Conservation (phyloP, 2,113 vertebrate genomes). For the Baryphthengus martii region DNA sequence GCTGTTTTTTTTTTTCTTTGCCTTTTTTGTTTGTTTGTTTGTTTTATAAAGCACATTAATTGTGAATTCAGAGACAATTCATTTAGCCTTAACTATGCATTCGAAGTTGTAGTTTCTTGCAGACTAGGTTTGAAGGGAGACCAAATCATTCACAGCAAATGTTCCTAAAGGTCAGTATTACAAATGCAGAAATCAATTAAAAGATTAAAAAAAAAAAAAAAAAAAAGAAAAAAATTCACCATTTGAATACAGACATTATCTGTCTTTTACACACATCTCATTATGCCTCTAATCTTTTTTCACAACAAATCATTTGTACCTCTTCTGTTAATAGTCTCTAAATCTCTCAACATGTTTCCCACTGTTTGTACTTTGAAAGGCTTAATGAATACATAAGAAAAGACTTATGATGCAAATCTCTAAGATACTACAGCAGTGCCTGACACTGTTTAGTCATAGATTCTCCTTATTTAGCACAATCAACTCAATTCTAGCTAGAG, state of each 20-base stretch:
- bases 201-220: rapidly evolving
- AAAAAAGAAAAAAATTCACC: no score
- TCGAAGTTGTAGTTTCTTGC: not conserved
- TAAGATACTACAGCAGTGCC: not conserved
- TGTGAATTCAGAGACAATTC: not conserved
- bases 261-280: not conserved
- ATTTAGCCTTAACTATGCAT: not conserved
- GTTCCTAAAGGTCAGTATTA: not conserved
- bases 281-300: not conserved
- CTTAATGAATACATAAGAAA: not conserved
- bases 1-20: not conserved
- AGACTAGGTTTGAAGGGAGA: not conserved
- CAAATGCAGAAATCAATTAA: not conserved
- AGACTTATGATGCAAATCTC: not conserved
- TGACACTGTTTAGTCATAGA: not conserved
- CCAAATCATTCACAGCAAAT: not conserved
- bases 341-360: not conserved
- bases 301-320: not conserved
- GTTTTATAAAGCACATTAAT: not conserved
- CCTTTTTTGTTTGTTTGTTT: not conserved
- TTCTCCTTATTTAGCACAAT: not conserved
- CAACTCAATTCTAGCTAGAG: not conserved
- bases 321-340: not conserved
- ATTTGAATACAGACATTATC: not conserved
- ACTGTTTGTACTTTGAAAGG: not conserved